A percentile compares a stretch with the other conserved stretches of the same genome.
Conservation (phyloP, 2,113 vertebrate species). For the Oreochromis tanganicae region DNA sequence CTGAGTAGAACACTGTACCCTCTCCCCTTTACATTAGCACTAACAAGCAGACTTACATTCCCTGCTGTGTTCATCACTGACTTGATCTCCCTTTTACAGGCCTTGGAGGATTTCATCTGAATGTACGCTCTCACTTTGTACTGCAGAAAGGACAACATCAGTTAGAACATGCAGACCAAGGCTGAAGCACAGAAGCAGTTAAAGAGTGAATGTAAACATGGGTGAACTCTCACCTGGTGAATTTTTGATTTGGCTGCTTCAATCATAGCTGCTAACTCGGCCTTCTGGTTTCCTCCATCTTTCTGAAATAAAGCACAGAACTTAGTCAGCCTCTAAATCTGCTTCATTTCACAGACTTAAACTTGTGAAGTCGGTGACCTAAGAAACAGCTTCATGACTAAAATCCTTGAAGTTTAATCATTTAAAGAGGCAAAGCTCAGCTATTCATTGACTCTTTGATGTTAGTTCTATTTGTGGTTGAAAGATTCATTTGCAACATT, state of each 20-base stretch:
- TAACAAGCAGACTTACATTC: conserved; percentile 80
- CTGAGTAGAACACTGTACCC: neutral
- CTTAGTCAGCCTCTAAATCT: neutral
- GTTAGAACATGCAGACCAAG: neutral
- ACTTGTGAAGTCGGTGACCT: neutral
- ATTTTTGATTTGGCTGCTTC: conserved; percentile 95
- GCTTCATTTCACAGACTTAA: neutral
- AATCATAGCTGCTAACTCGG: conserved; percentile 82
- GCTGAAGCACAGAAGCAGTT: neutral
- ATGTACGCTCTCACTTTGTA: conserved; percentile 98
- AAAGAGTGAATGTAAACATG: neutral
- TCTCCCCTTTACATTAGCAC: rapidly evolving
- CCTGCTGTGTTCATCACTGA: conserved; percentile 99
- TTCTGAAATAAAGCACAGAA: conserved; percentile 66
- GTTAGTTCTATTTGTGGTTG: neutral
- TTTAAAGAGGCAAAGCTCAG: rapidly evolving
- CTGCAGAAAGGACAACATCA: conserved; percentile 62
- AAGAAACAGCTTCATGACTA: neutral
- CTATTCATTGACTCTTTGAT: neutral
- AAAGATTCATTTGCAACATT: neutral
- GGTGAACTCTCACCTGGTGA: conserved; percentile 79
- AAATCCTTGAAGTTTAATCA: neutral
- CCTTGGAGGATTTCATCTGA: conserved; percentile 97
- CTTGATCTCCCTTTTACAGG: conserved; percentile 97
- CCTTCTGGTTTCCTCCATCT: conserved; percentile 80